Conservation (phyloP, 2,113 vertebrate genomes). For the Tor tambroides region DNA sequence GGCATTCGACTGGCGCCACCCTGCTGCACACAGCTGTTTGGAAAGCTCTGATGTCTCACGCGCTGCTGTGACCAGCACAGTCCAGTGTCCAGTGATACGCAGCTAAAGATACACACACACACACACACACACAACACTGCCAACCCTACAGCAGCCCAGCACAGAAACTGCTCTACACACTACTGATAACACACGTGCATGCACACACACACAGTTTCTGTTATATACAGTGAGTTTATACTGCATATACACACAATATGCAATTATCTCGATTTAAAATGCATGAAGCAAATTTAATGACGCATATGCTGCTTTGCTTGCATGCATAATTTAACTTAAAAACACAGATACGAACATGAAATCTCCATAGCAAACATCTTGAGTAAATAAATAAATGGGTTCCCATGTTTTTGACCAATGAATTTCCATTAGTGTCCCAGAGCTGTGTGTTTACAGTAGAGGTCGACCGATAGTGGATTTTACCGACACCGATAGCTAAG, state of each 20-base stretch:
- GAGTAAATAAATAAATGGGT: background rate
- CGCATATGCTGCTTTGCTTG: background rate
- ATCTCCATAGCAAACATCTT: background rate
- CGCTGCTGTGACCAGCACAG: background rate
- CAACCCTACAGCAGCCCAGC: background rate
- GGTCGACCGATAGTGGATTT: too few species aligned
- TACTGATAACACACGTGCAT: constrained; percentile 40
- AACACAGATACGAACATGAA: background rate
- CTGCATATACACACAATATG: constrained; percentile 13
- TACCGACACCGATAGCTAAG: too few species aligned
- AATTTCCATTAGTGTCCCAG: too few species aligned
- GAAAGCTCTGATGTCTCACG: constrained; percentile 21
- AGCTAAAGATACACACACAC: constrained; percentile 33
- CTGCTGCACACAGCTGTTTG: constrained; percentile 14
- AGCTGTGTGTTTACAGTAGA: background rate
- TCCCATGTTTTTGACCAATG: too few species aligned
- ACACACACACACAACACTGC: too few species aligned
- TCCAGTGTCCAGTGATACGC: constrained; percentile 6
- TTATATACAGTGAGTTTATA: background rate
- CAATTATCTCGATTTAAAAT: constrained; percentile 65
- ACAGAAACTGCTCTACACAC: background rate
- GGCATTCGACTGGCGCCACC: constrained; percentile 41
- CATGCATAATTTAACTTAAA: constrained; percentile 6
- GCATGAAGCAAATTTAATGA: constrained; percentile 48
- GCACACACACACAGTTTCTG: constrained; percentile 16